Base-by-base conservation (phyloP, 2,888 invertebrate genomes). In the Strigamia crassipes region DNA sequence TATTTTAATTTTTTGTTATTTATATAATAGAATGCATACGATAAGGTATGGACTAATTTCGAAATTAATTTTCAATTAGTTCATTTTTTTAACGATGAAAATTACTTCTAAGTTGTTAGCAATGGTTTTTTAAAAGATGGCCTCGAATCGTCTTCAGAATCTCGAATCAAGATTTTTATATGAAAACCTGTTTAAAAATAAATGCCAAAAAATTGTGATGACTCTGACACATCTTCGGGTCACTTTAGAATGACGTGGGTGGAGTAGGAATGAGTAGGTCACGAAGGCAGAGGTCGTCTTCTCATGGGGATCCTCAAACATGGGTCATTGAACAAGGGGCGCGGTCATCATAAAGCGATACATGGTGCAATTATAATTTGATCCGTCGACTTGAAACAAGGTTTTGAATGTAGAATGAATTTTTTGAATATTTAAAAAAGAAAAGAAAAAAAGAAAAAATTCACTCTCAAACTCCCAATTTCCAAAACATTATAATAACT, bases 241-340 rank as follows among this genome's bases (percentile, higher is more conserved):
- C 61, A 66, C 61, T 66, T 66, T 21, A 66, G 21, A 23, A 61
- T 61, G 61, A 61, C 61, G 61, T 66, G 61, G 61, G 61, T 66
- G 61, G 61, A 66, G 61, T 66, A 21, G 23, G 61, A 66, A 18
- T 66, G 61, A 66, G 61, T 66, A 66, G 61, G 61, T 66, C 61
- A 66, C 61, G n/a, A 66, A 66, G 61, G 61, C 61, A 66, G 61
- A 66, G 61, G 61, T 66, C 61, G 61, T 66, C 61, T 66, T 66
- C 61, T 23, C 61, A 66, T 66, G 61, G 61, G 61, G 21, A 66
- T 66, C 61, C 23, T 66, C 61, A 66, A 51, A 66, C 61, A 12
- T 66, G 61, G 61, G 61, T 66, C 61, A 66, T 66, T 66, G 61
- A 66, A 66, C 61, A 66, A 66, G 21, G 61, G 61, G 61, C 61